Evolutionary conservation across 2,888 invertebrate genomes (phyloP).

Genomic region (Bimastos eiseni): DNA sequence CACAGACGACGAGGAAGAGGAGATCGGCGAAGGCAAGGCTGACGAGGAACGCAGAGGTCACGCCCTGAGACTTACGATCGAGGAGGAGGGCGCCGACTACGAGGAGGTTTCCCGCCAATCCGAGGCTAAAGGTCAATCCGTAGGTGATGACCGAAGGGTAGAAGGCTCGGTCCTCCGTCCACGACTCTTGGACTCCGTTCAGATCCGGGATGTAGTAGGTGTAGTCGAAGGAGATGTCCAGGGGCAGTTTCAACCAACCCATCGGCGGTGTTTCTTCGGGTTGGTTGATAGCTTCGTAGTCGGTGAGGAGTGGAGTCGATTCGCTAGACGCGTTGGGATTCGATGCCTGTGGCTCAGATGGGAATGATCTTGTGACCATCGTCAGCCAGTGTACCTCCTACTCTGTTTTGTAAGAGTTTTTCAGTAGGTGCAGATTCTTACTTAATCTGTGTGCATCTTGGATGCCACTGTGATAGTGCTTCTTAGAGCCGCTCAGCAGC

Average conservation of each 20-base stretch:
- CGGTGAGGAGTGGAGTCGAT: background rate
- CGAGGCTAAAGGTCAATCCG: slow-evolving; percentile 60
- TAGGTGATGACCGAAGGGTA: slow-evolving; percentile 51
- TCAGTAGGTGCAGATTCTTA: background rate
- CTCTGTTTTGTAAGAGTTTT: background rate
- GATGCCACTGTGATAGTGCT: too few species aligned
- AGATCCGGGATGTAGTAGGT: slow-evolving; percentile 28
- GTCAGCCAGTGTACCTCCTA: background rate
- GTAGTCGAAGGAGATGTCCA: slow-evolving; percentile 26
- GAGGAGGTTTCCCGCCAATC: slow-evolving; percentile 63
- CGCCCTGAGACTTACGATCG: slow-evolving; percentile 58
- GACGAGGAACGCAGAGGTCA: slow-evolving; percentile 58
- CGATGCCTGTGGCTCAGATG: background rate
- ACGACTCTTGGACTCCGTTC: slow-evolving; percentile 6
- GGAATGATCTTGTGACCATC: background rate
- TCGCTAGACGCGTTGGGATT: background rate
- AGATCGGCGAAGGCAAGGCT: slow-evolving; percentile 63
- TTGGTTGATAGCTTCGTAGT: background rate
- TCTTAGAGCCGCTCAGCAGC: too few species aligned
- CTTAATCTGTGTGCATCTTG: too few species aligned
- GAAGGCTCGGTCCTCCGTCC: slow-evolving; percentile 42
- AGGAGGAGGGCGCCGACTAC: slow-evolving; percentile 63
- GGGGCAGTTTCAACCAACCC: background rate
- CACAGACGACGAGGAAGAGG: slow-evolving; percentile 63
- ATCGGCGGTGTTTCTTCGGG: background rate